Percentiles rank a stretch among this genome's conserved stretches.
Conservation (phyloP, 2,797 vertebrate genomes). For the Gallinago nigripennis region DNA sequence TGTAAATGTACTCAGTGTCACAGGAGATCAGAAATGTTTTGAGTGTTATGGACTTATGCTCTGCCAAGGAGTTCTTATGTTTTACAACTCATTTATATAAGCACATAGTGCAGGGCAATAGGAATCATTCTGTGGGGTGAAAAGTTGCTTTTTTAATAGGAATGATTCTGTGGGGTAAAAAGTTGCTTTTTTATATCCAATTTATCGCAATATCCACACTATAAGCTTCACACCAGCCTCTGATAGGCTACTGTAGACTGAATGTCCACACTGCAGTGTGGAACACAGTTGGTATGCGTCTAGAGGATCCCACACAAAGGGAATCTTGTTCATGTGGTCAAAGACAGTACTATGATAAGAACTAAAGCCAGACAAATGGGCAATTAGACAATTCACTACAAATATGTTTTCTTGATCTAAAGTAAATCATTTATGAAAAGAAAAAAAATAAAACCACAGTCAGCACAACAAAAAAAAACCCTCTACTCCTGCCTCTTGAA, state of each 20-base stretch:
- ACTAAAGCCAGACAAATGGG: not conserved
- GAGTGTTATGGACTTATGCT: not conserved
- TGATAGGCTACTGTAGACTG: not conserved
- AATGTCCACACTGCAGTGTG: not conserved
- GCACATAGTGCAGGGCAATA: not conserved
- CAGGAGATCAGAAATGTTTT: not conserved
- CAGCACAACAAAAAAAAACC: not conserved
- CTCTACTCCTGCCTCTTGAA: too few relatives aligned
- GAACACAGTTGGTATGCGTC: fast-evolving
- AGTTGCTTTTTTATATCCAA: not conserved
- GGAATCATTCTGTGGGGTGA: not conserved
- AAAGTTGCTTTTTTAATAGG: not conserved
- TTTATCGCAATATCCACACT: not conserved
- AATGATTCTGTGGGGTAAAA: not conserved
- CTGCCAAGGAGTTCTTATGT: not conserved
- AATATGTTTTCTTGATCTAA: not conserved
- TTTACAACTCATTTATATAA: not conserved
- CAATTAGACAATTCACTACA: not conserved
- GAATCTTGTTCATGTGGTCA: not conserved
- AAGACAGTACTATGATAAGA: not conserved
- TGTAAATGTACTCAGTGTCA: not conserved
- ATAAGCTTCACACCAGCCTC: not conserved
- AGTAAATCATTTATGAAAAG: not conserved
- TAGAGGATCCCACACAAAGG: not conserved
- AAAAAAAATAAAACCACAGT: not conserved